Percentiles rank a stretch among this genome's conserved stretches.
Conservation (phyloP, 1,140 invertebrate species). For the Potamilus streckersoni region DNA sequence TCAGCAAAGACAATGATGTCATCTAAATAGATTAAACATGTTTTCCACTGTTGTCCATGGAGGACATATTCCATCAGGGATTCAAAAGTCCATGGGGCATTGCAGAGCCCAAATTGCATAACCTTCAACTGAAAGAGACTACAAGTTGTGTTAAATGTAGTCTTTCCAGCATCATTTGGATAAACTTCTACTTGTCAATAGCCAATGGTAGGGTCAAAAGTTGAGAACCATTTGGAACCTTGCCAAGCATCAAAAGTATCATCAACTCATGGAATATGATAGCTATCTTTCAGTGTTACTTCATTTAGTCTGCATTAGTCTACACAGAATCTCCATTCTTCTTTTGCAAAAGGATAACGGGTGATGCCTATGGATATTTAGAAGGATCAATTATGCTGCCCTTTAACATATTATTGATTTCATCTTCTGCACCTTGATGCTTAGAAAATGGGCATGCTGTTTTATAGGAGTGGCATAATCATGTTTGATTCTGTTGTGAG, state of each 20-base stretch:
- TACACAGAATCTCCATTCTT: conserved; percentile 63
- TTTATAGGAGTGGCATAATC: conserved; percentile 9
- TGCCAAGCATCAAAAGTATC: conserved; percentile 16
- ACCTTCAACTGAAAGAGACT: no score
- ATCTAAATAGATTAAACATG: conserved; percentile 27
- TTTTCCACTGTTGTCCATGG: not conserved
- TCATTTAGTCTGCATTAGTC: conserved; percentile 67
- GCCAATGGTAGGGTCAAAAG: conserved; percentile 9
- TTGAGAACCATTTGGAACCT: conserved; percentile 11
- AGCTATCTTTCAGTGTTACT: conserved; percentile 23
- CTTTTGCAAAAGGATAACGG: conserved; percentile 68
- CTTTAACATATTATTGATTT: conserved; percentile 20
- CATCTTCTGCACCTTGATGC: conserved; percentile 10
- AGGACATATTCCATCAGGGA: conserved; percentile 32
- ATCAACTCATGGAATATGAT: conserved; percentile 18
- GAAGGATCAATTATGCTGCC: conserved; percentile 56
- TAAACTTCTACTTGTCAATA: conserved; percentile 15
- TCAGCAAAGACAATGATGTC: conserved; percentile 30
- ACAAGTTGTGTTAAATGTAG: no score
- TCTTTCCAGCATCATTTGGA: no score
- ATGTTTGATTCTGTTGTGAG: conserved; percentile 14
- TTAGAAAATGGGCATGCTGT: conserved; percentile 16
- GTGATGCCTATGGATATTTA: conserved; percentile 68
- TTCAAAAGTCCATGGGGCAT: conserved; percentile 41
- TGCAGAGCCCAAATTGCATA: conserved; percentile 36